A percentile compares a stretch with the other conserved stretches of the same genome.
phyloP scores from a whole-genome alignment of 2,888 invertebrate species.

The Mesorhabditis spiculigera region DNA sequence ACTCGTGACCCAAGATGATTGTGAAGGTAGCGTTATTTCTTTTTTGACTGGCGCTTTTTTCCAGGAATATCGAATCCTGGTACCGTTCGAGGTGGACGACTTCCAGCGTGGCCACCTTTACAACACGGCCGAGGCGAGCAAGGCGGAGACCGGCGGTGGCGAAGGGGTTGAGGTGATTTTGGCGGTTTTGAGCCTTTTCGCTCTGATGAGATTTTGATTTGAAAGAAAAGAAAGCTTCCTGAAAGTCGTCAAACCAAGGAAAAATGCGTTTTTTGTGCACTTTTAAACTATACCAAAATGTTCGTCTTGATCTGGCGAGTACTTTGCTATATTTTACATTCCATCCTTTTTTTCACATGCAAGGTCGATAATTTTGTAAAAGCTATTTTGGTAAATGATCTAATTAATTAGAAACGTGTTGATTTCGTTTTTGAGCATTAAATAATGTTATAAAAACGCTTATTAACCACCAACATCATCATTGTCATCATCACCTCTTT shows the following conservation, averaged over 20 bases:
- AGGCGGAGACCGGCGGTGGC: constrained; percentile 70
- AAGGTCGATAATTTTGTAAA: no score
- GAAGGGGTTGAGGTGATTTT: constrained; percentile 66
- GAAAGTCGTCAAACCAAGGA: no score
- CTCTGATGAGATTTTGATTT: no score
- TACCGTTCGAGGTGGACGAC: constrained; percentile 58
- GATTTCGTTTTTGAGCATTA: background rate
- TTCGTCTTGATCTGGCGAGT: no score
- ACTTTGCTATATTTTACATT: no score
- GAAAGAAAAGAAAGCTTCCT: no score
- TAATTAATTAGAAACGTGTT: background rate
- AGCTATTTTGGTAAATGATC: no score
- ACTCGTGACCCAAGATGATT: background rate
- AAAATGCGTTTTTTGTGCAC: no score
- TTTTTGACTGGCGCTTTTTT: background rate
- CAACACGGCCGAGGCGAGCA: constrained; percentile 79
- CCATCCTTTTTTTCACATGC: no score
- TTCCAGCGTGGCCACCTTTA: constrained; percentile 97
- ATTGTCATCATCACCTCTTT: background rate
- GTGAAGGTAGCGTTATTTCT: background rate
- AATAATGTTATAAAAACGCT: background rate
- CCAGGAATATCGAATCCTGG: background rate
- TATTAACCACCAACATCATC: background rate
- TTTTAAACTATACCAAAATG: no score
- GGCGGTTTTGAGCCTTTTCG: no score